These are phyloP conservation scores for Heliopora coerulea DNA, from an alignment of 92 coral and sea anemone species.

Conservation along the genomic window DNA sequence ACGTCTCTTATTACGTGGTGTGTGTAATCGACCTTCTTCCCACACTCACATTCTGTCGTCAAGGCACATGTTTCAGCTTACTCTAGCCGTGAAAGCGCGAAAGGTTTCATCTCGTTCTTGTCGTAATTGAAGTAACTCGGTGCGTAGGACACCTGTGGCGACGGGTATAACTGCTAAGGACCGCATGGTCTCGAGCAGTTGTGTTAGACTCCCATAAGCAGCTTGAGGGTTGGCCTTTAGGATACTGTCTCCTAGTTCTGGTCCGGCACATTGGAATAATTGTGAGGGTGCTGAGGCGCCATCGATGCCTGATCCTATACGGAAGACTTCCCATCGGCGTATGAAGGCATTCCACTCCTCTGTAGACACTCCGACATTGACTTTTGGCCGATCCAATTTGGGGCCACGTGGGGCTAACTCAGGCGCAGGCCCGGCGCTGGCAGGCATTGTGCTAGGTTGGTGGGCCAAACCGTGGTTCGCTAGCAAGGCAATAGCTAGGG, in stretches of 20 bases:
- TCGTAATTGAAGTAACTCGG: slow-evolving; percentile 54
- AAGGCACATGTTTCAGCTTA: slow-evolving; percentile 66
- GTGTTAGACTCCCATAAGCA: slow-evolving; percentile 31
- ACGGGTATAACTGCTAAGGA: slow-evolving; percentile 61
- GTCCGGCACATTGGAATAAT: slow-evolving; percentile 59
- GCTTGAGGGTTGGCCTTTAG: slow-evolving; percentile 49
- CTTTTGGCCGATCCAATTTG: slow-evolving; percentile 60
- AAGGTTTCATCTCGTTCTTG: slow-evolving; percentile 60
- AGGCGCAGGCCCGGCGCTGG: slow-evolving; percentile 28
- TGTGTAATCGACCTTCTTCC: slow-evolving; percentile 46
- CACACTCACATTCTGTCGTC: slow-evolving; percentile 48
- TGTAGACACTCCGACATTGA: slow-evolving; percentile 52
- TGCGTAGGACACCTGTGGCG: slow-evolving; percentile 63
- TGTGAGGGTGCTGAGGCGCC: slow-evolving; percentile 62
- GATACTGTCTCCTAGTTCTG: slow-evolving; percentile 58
- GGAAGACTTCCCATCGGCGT: slow-evolving; percentile 64
- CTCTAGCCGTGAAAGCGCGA: slow-evolving; percentile 62
- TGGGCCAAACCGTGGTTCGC: slow-evolving; percentile 64
- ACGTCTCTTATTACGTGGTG: slow-evolving; percentile 55
- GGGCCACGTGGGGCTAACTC: slow-evolving; percentile 47
- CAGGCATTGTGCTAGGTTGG: slow-evolving; percentile 41
- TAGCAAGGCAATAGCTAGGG: slow-evolving; percentile 65
- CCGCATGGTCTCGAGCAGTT: slow-evolving; percentile 58
- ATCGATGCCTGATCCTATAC: slow-evolving; percentile 53
- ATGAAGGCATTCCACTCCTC: slow-evolving; percentile 65